Base-by-base conservation (phyloP, 2,888 invertebrate genomes). In the Euspilapteryx auroguttella region DNA sequence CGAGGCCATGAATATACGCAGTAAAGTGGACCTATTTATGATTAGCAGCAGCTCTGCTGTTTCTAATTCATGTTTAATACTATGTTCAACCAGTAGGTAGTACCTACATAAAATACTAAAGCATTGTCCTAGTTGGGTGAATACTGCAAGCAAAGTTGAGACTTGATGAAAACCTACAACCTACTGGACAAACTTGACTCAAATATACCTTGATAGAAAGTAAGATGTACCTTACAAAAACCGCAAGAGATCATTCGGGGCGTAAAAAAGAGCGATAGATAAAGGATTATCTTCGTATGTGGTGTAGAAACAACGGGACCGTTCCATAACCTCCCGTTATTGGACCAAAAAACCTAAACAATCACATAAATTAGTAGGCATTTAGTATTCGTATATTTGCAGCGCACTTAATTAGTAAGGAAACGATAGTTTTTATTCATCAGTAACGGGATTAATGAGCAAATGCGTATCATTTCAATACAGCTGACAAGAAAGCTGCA, bases 401-500 rank as follows among this genome's bases (percentile, higher is more conserved):
- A 47, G 39, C 30, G 38, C 35, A 34, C 29, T 40, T 43, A 49
- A 39, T 58, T 47, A 27, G 34, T 29, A 26, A 42, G 52, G 61
- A 58, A 47, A 62, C 33, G 41, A 38, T 34, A 34, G 37, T 57
- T 66, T 71, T 71, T 64, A 73, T 65, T 73, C 69, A 73, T 66
- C 68, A 68, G 43, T 55, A 52, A 34, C 31, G 38, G 35, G 47
- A 55, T 53, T 51, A 47, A 36, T 44, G 38, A 33, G 44, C 47
- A 65, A 65, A 68, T 75, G 73, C 73, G 73, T 73, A 69, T 69
- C 64, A 69, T 66, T 68, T 62, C 65, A 63, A 57, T 69, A 71
- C 73, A 73, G 69, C 69, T 75, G 73, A 73, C 73, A 73, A 62
- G 47, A 58, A 62, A 14, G 23, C 61, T 62, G 59, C 56, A 55